Percentiles rank a stretch among this genome's conserved stretches.
These are phyloP conservation scores for Conus ventricosus DNA, from an alignment of 1,140 invertebrate species.

Conservation along the genomic window DNA sequence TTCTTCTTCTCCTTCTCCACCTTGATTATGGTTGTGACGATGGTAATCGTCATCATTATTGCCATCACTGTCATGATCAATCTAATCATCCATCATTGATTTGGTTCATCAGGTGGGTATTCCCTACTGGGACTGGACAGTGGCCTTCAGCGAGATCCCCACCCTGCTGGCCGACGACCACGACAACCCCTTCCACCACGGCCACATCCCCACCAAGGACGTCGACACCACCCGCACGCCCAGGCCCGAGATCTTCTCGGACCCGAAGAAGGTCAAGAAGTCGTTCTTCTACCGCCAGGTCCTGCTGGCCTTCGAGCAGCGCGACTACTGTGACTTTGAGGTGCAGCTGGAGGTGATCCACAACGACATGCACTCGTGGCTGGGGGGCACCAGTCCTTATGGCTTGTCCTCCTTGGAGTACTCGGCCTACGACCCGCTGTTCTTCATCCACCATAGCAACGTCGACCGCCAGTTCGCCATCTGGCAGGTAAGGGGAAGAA, in stretches of 20 bases:
- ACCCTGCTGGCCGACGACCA: constrained; percentile 37
- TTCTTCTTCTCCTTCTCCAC: neutral
- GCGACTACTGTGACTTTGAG: constrained; percentile 46
- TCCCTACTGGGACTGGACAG: constrained; percentile 42
- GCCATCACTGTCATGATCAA: neutral
- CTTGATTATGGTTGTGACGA: too few relatives aligned
- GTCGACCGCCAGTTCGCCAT: constrained; percentile 43
- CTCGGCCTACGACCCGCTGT: constrained; percentile 50
- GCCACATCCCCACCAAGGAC: constrained; percentile 21
- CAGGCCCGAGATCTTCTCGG: constrained; percentile 35
- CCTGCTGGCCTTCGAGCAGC: constrained; percentile 39
- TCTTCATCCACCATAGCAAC: constrained; percentile 48
- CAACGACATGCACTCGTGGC: constrained; percentile 51
- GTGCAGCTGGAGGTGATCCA: constrained; percentile 50
- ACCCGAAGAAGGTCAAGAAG: constrained; percentile 33
- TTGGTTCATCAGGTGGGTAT: constrained; percentile 32
- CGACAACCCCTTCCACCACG: constrained; percentile 47
- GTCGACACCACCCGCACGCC: constrained; percentile 32
- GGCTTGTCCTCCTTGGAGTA: constrained; percentile 44
- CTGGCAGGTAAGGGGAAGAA: constrained; percentile 36
- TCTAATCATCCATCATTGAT: too few relatives aligned
- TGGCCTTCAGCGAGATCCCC: constrained; percentile 40
- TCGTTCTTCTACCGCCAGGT: constrained; percentile 47
- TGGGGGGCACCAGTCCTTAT: constrained; percentile 37
- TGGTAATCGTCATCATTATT: neutral